phyloP scores from a whole-genome alignment of 2,888 invertebrate species.

The Galeopsomyia nigrocyanea region DNA sequence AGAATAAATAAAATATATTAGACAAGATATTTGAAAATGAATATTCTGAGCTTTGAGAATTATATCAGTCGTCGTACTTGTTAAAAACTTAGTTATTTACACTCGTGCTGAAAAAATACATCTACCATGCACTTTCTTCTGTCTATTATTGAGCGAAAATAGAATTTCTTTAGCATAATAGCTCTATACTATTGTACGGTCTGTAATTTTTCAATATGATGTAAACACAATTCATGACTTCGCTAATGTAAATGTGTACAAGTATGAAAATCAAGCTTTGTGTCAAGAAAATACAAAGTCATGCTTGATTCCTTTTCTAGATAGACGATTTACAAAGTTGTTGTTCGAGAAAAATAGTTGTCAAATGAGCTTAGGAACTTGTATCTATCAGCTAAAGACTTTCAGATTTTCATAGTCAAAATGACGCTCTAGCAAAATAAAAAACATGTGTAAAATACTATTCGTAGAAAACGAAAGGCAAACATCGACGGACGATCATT shows the following conservation, averaged over 20 bases:
- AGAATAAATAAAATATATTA: background rate
- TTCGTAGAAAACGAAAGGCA: slow-evolving; percentile 39
- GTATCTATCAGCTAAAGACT: slow-evolving; percentile 41
- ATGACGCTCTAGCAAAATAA: slow-evolving; percentile 21
- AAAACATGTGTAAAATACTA: slow-evolving; percentile 14
- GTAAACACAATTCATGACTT: slow-evolving; percentile 35
- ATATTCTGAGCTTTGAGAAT: slow-evolving; percentile 34
- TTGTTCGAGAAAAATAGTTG: slow-evolving; percentile 22
- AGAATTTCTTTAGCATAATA: slow-evolving; percentile 11
- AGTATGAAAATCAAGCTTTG: slow-evolving; percentile 30
- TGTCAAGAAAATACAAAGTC: slow-evolving; percentile 19
- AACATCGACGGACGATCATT: slow-evolving; percentile 33
- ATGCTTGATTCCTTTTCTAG: slow-evolving; percentile 23
- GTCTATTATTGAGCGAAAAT: slow-evolving; percentile 39
- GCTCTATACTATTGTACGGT: slow-evolving; percentile 30
- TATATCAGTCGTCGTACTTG: slow-evolving; percentile 35
- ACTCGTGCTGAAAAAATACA: slow-evolving; percentile 45
- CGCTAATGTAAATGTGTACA: slow-evolving; percentile 22
- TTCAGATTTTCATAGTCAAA: slow-evolving; percentile 35
- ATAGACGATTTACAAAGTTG: slow-evolving; percentile 15
- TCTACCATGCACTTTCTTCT: slow-evolving; percentile 34
- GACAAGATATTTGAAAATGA: background rate
- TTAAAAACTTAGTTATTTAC: slow-evolving; percentile 41
- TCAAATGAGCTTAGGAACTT: slow-evolving; percentile 45
- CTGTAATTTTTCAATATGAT: slow-evolving; percentile 9